Evolutionary conservation across 2,113 vertebrate genomes (phyloP).

Genomic region (Cardinalis cardinalis): DNA sequence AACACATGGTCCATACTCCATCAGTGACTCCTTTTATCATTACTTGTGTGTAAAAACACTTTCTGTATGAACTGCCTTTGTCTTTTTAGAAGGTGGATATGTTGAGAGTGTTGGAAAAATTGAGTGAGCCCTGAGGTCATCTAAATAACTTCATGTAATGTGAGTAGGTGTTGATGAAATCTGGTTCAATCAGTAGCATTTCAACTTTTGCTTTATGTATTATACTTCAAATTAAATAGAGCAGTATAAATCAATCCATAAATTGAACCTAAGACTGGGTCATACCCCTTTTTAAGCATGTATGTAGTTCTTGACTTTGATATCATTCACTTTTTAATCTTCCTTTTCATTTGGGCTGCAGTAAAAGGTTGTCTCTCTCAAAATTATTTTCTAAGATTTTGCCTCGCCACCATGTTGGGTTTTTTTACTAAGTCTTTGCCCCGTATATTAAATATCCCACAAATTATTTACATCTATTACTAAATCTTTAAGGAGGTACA

Average conservation of each 20-base stretch:
- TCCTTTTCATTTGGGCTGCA: background rate
- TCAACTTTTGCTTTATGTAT: background rate
- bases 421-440: background rate
- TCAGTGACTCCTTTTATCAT: background rate
- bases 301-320: background rate
- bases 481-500: background rate
- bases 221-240: constrained; percentile 16
- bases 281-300: background rate
- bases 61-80: background rate
- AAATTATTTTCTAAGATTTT: background rate
- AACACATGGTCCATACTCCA: background rate
- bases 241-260: background rate
- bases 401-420: background rate
- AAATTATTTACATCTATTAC: background rate
- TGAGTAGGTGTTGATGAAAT: constrained; percentile 17
- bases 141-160: background rate
- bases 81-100: background rate
- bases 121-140: background rate
- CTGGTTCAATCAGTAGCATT: background rate
- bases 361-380: background rate
- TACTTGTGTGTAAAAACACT: background rate
- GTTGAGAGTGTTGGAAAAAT: background rate
- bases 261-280: background rate
- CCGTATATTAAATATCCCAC: background rate
- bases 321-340: background rate